These are phyloP conservation scores for Embiotoca jacksoni DNA, from an alignment of 2,113 vertebrate species.

Conservation along the genomic window DNA sequence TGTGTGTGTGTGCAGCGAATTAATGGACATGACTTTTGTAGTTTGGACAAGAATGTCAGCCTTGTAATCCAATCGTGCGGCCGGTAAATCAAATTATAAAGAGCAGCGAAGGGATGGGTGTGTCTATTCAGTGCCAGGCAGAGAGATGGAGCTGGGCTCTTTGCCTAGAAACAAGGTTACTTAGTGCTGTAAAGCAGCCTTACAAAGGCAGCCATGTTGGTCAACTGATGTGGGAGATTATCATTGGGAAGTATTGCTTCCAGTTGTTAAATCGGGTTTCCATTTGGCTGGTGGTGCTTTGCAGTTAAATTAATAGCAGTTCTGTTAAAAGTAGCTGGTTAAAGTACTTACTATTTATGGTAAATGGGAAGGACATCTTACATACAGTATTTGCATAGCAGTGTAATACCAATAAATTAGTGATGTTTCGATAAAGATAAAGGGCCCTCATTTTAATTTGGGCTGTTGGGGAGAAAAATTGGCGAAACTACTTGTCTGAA, in stretches of 20 bases:
- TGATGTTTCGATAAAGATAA: too few relatives aligned
- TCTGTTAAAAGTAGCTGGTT: not conserved
- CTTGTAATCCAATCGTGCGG: conserved; percentile 78
- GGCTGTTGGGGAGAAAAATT: too few relatives aligned
- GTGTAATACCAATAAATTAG: too few relatives aligned
- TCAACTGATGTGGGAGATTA: conserved; percentile 19
- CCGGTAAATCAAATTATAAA: conserved; percentile 72
- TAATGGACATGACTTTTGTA: conserved; percentile 65
- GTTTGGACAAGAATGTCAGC: conserved; percentile 70
- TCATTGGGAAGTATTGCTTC: conserved; percentile 7
- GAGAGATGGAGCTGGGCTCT: conserved; percentile 48
- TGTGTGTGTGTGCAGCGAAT: conserved; percentile 20
- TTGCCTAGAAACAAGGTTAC: conserved; percentile 44
- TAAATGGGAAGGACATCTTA: not conserved
- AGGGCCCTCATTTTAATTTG: too few relatives aligned
- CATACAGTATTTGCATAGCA: too few relatives aligned
- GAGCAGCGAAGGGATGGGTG: conserved; percentile 66
- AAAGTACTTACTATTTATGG: not conserved
- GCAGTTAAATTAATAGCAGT: not conserved
- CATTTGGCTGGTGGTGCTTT: not conserved
- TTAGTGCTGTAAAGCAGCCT: conserved; percentile 18
- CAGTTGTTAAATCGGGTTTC: conserved; percentile 3
- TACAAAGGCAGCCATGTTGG: conserved; percentile 26
- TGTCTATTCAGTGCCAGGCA: conserved; percentile 41
- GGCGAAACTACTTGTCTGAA: too few relatives aligned